Evolutionary conservation across 1,140 invertebrate genomes (phyloP), one percentile per base, ranked within the genome.

Genomic region (Apis dorsata): DNA sequence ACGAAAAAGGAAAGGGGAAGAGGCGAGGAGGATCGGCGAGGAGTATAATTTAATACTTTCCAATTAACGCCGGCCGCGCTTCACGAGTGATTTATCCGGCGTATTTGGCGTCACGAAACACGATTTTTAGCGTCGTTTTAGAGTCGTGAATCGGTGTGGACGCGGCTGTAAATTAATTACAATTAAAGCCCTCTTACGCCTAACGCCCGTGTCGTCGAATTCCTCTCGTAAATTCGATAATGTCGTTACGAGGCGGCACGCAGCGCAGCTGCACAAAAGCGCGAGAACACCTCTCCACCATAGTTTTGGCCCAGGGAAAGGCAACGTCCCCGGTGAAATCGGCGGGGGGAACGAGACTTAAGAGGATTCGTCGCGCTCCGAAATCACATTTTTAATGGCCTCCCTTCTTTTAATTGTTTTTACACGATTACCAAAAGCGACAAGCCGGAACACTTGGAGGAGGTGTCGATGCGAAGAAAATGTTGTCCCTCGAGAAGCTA

Each of bases 351-450:
- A 34, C 51, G n/a, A 44, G 60, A 9, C 62, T 74, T 73, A 77
- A 86, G 81, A 86, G 72, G 66, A 87, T 84, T 79, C 76, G 84
- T 74, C 70, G 73, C 72, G 84, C 66, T 63, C 65, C 63, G 81
- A 87, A 81, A 87, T 87, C 85, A 73, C 75, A 53, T 78, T 84
- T 81, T 87, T 87, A 86, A 87, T 77, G 81, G 81, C 53, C 63
- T 51, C 59, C 21, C 63, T 87, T 80, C 68, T 84, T 81, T 86
- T 75, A 81, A 87, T 84, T 80, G 81, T 86, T 86, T 84, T 81
- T 75, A 84, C 86, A 81, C 73, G 81, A 86, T 87, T 55, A 75
- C 62, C 55, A 17, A 73, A 53, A 62, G 63, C 76, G 84, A 78
- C 19, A 44, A 44, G 34, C n/a, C 57, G 68, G 49, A 73, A 73